A percentile compares a stretch with the other conserved stretches of the same genome.
phyloP scores from a whole-genome alignment of 2,797 vertebrate genomes.

The Danio tinwini region DNA sequence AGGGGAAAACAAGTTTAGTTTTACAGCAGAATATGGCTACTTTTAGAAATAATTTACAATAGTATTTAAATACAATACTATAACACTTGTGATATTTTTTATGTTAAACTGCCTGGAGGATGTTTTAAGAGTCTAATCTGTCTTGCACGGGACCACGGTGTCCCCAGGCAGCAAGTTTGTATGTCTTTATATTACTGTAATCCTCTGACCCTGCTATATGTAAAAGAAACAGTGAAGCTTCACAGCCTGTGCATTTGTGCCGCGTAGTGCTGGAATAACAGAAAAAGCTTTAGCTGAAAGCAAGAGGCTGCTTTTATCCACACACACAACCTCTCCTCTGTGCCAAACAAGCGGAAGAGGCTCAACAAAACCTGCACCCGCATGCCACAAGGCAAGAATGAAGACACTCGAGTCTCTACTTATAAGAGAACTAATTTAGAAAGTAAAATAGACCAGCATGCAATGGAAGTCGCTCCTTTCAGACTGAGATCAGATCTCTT shows the following conservation, averaged over 20 bases:
- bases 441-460: conserved; percentile 45
- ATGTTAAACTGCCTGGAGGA: background rate
- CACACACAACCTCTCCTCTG: conserved; percentile 7
- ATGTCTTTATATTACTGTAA: conserved; percentile 7
- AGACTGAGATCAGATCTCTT: conserved; percentile 43
- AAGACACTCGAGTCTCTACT: conserved; percentile 14
- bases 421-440: conserved; percentile 30
- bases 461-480: conserved; percentile 25
- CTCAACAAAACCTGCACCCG: conserved; percentile 23
- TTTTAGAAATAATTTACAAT: background rate
- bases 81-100: background rate
- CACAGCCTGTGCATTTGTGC: background rate
- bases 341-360: conserved; percentile 14
- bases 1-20: background rate
- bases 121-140: conserved; percentile 5
- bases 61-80: conserved; percentile 3
- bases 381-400: conserved; percentile 29
- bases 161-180: conserved; percentile 3
- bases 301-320: conserved; percentile 26
- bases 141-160: background rate
- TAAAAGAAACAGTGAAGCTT: conserved; percentile 23
- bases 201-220: conserved; percentile 12
- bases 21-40: background rate
- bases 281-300: conserved; percentile 24
- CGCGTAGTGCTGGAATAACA: background rate